phyloP scores from a whole-genome alignment of 1,140 invertebrate species.

The Laodelphax striatellus region DNA sequence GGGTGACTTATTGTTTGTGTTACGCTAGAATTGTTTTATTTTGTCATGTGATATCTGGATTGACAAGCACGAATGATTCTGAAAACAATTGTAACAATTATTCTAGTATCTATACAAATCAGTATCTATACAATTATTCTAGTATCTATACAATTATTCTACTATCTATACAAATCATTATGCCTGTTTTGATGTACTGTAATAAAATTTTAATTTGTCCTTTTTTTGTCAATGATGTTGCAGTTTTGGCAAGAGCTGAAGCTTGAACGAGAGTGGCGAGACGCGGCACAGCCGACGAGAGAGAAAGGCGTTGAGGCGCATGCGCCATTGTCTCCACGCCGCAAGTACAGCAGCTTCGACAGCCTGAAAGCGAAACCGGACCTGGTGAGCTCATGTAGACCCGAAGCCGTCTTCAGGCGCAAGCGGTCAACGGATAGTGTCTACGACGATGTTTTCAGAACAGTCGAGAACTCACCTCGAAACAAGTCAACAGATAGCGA shows the following conservation, averaged over 20 bases:
- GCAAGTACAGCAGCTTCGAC: constrained; percentile 12
- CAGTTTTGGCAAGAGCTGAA: constrained; percentile 56
- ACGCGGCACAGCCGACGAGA: not conserved
- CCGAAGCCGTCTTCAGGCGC: not conserved
- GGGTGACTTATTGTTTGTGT: too few relatives aligned
- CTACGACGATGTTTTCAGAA: constrained; percentile 7
- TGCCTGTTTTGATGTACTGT: not conserved
- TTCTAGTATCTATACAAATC: too few relatives aligned
- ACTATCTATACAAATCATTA: too few relatives aligned
- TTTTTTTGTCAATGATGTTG: constrained; percentile 22
- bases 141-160: too few relatives aligned
- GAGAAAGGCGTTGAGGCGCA: constrained; percentile 8
- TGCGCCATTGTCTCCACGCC: not conserved
- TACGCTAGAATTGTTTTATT: too few relatives aligned
- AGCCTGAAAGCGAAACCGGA: constrained; percentile 10
- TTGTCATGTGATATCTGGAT: too few relatives aligned
- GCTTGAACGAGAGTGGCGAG: constrained; percentile 23
- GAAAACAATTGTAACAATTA: too few relatives aligned
- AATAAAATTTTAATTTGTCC: too few relatives aligned
- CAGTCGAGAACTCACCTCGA: not conserved
- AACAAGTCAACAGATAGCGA: not conserved
- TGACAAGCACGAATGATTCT: too few relatives aligned
- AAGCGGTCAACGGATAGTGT: not conserved
- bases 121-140: too few relatives aligned
- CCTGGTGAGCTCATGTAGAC: constrained; percentile 11